Percentiles rank a stretch among this genome's conserved stretches.
These are phyloP conservation scores for Brachionus plicatilis DNA, from an alignment of 1,140 invertebrate genomes.

Conservation along the genomic window DNA sequence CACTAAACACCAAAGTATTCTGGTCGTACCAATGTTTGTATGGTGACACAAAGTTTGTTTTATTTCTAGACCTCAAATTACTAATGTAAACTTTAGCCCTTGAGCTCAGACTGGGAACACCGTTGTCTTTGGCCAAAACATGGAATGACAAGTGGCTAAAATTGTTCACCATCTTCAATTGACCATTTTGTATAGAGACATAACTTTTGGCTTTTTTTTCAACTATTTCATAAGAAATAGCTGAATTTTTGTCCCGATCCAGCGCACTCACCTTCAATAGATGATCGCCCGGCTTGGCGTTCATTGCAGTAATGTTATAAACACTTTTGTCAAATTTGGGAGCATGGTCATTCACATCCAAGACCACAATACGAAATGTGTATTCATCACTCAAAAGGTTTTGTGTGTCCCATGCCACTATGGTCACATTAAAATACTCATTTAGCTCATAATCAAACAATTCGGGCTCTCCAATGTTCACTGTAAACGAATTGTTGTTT, in stretches of 20 bases:
- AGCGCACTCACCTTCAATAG: not conserved
- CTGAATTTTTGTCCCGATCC: not conserved
- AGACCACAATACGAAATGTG: not conserved
- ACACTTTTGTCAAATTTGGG: not conserved
- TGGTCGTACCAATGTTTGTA: not conserved
- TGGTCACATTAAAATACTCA: slow-evolving; percentile 8
- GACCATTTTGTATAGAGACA: not conserved
- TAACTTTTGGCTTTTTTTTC: not conserved
- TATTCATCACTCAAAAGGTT: not conserved
- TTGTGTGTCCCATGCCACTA: not conserved
- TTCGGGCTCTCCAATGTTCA: not conserved
- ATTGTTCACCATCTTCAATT: not conserved
- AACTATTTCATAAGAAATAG: not conserved
- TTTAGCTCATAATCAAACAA: slow-evolving; percentile 23
- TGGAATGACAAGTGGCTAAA: not conserved
- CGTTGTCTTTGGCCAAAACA: slow-evolving; percentile 7
- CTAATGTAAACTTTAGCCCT: not conserved
- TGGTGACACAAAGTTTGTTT: not conserved
- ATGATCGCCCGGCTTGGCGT: not conserved
- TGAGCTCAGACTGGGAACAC: not conserved
- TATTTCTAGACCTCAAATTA: not conserved
- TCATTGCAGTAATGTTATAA: not conserved
- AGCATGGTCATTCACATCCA: not conserved
- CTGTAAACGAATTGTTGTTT: slow-evolving; percentile 11
- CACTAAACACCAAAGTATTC: not conserved